Evolutionary conservation across 2,888 invertebrate genomes (phyloP).

Genomic region (Epistrophe grossulariae): DNA sequence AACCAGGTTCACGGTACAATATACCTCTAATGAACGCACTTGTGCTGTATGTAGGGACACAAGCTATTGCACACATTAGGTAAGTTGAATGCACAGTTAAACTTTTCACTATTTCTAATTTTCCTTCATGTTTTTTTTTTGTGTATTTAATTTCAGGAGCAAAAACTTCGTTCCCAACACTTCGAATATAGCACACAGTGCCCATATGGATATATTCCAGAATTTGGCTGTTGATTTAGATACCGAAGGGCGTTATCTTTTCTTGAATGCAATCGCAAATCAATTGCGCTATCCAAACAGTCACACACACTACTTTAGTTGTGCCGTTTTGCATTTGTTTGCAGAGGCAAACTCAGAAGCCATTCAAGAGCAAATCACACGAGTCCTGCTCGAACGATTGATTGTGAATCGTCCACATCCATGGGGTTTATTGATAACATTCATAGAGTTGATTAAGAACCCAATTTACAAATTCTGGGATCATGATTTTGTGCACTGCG

Average conservation of each 20-base stretch:
- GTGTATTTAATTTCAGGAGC: conserved; percentile 85
- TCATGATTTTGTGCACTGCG: conserved; percentile 99
- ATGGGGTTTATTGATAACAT: conserved; percentile 99
- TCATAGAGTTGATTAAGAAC: conserved; percentile 99
- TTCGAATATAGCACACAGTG: conserved; percentile 98
- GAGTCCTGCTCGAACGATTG: conserved; percentile 97
- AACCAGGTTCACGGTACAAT: conserved; percentile 96
- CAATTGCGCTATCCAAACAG: conserved; percentile 99
- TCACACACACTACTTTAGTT: conserved; percentile 99
- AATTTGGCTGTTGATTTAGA: conserved; percentile 99
- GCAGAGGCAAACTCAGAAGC: conserved; percentile 98
- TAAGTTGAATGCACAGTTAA: conserved; percentile 70
- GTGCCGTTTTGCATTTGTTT: conserved; percentile 97
- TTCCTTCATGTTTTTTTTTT: conserved; percentile 35
- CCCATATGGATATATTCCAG: conserved; percentile 99
- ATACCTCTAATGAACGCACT: conserved; percentile 98
- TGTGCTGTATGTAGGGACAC: conserved; percentile 98
- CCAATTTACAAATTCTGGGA: conserved; percentile 99
- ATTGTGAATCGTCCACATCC: conserved; percentile 99
- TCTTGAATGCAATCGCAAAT: conserved; percentile 99
- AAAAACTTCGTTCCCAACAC: conserved; percentile 97
- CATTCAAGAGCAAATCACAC: conserved; percentile 98
- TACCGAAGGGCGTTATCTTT: conserved; percentile 97
- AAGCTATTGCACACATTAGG: conserved; percentile 95
- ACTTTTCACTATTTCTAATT: background rate